Percentiles rank a stretch among this genome's conserved stretches.
These are phyloP conservation scores for Sciurus vulgaris DNA, from an alignment of 2,797 vertebrate genomes.

Conservation along the genomic window DNA sequence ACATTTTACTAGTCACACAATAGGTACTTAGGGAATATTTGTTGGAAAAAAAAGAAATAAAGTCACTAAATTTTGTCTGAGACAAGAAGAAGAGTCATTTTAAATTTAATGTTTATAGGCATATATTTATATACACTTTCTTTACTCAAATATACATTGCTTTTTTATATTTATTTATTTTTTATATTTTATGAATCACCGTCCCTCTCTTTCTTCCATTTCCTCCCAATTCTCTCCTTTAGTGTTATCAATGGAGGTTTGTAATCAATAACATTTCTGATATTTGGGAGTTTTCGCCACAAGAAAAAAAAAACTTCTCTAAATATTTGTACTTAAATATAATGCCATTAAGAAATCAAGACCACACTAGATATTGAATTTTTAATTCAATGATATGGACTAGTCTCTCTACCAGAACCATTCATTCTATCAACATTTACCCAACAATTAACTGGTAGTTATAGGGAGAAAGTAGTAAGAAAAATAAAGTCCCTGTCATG, in stretches of 20 bases:
- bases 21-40: background rate
- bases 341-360: background rate
- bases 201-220: background rate
- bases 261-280: background rate
- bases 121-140: background rate
- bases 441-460: background rate
- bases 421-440: background rate
- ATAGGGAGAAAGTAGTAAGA: background rate
- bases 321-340: constrained; percentile 16
- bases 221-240: background rate
- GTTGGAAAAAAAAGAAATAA: background rate
- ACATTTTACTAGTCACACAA: background rate
- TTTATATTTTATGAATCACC: background rate
- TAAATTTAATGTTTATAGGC: background rate
- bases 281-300: background rate
- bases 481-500: background rate
- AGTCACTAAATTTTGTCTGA: background rate
- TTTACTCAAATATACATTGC: background rate
- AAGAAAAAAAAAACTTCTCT: constrained; percentile 18
- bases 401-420: background rate
- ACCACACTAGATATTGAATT: background rate
- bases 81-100: background rate
- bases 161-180: background rate
- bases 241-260: background rate
- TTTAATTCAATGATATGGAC: background rate